A percentile compares a stretch with the other conserved stretches of the same genome.
Evolutionary conservation across 2,113 vertebrate genomes (phyloP).

Genomic region (Aviceda subcristata): DNA sequence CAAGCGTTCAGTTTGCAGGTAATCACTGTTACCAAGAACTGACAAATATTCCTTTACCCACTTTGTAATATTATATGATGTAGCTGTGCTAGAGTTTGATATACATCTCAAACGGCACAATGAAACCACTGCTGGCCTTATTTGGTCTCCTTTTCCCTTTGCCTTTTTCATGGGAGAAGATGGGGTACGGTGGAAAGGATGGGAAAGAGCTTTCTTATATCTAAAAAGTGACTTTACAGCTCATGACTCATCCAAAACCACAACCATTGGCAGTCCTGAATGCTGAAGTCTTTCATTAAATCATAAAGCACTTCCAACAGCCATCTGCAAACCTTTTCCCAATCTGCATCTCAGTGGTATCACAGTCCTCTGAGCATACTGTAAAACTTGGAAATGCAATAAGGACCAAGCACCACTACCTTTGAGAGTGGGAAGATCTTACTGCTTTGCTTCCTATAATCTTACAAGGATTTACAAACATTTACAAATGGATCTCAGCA

Average conservation of each 20-base stretch:
- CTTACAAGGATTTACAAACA: neutral
- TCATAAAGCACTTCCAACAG: neutral
- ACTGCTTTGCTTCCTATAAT: neutral
- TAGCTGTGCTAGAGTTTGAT: neutral
- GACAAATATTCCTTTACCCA: neutral
- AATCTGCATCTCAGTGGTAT: neutral
- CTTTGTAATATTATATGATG: neutral
- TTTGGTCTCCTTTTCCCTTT: neutral
- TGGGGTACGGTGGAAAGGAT: neutral
- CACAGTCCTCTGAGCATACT: neutral
- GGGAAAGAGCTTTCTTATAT: neutral
- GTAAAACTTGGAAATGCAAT: neutral
- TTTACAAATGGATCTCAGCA: neutral
- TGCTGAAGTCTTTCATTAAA: neutral
- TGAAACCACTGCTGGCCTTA: neutral
- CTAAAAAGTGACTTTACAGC: neutral
- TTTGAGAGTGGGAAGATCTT: neutral
- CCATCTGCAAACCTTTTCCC: slow-evolving; percentile 8
- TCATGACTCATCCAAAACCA: neutral
- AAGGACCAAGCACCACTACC: neutral
- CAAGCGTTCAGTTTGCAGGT: neutral
- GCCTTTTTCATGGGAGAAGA: neutral
- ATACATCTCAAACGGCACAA: neutral
- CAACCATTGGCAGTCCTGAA: neutral
- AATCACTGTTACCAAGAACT: neutral